Evolutionary conservation across 2,888 invertebrate species (phyloP).

Genomic region (Amphiduros pacificus): DNA sequence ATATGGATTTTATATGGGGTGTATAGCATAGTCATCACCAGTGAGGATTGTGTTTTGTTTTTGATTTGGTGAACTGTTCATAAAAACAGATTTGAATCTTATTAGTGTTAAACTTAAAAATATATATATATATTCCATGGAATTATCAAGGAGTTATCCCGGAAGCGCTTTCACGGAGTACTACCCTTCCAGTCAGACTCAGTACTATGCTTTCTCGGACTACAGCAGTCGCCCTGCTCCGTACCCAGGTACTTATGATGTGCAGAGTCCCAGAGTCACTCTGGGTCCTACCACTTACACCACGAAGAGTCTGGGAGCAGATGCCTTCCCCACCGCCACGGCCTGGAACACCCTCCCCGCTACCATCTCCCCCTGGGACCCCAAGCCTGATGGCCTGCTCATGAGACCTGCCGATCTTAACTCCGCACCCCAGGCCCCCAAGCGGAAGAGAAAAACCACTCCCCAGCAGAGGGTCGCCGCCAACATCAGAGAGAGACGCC

Average conservation of each 20-base stretch:
- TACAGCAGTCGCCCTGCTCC: neutral
- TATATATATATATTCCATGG: constrained; percentile 8
- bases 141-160: constrained; percentile 6
- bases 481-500: constrained; percentile 82
- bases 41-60: too few relatives aligned
- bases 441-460: constrained; percentile 33
- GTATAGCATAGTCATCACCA: too few relatives aligned
- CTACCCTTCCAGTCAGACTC: neutral
- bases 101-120: too few relatives aligned
- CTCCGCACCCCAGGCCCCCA: neutral
- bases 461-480: constrained; percentile 72
- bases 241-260: neutral
- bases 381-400: neutral
- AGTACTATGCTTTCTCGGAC: constrained; percentile 1
- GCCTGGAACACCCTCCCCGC: neutral
- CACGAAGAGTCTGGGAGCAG: neutral
- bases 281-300: neutral
- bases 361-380: neutral
- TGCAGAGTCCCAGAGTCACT: neutral
- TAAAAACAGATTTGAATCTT: too few relatives aligned
- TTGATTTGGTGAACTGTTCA: too few relatives aligned
- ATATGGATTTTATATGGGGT: too few relatives aligned
- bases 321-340: neutral
- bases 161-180: constrained; percentile 18
- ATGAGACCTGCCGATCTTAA: neutral